These are phyloP conservation scores for Ceratina japonica DNA, from an alignment of 1,140 invertebrate genomes.

Conservation along the genomic window DNA sequence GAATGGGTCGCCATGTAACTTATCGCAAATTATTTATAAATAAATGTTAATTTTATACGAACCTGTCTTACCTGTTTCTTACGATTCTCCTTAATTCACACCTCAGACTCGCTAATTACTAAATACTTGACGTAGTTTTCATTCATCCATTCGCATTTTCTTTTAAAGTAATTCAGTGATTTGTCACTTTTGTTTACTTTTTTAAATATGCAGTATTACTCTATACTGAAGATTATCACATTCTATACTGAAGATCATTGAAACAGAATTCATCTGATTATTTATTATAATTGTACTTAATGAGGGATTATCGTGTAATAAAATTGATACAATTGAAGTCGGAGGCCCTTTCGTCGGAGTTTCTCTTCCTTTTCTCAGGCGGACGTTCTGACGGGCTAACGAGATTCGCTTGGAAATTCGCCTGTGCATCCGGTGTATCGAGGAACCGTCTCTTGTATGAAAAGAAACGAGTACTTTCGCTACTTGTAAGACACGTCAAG, in stretches of 20 bases:
- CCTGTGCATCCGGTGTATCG: constrained; percentile 76
- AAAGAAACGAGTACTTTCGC: constrained; percentile 74
- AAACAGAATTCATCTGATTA: no score
- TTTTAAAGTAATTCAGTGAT: no score
- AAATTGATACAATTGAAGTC: no score
- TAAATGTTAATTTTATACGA: constrained; percentile 76
- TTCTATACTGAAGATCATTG: no score
- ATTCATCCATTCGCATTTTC: no score
- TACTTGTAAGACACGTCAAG: constrained; percentile 68
- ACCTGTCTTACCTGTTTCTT: not conserved
- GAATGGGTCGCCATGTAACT: constrained; percentile 75
- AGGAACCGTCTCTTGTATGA: constrained; percentile 16
- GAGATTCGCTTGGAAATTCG: constrained; percentile 58
- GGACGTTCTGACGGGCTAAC: constrained; percentile 51
- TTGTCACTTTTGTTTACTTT: no score
- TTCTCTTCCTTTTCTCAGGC: constrained; percentile 21
- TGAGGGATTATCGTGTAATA: no score
- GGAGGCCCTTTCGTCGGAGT: not conserved
- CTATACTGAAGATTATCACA: no score
- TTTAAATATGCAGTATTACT: no score
- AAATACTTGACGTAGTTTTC: no score
- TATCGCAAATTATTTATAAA: constrained; percentile 78
- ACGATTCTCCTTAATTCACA: not conserved
- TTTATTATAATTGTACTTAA: not conserved
- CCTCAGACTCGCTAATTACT: not conserved